Evolutionary conservation across 2,888 invertebrate species (phyloP), one percentile per base, ranked within the genome.

Genomic region (Caenorhabditis panamensis): DNA sequence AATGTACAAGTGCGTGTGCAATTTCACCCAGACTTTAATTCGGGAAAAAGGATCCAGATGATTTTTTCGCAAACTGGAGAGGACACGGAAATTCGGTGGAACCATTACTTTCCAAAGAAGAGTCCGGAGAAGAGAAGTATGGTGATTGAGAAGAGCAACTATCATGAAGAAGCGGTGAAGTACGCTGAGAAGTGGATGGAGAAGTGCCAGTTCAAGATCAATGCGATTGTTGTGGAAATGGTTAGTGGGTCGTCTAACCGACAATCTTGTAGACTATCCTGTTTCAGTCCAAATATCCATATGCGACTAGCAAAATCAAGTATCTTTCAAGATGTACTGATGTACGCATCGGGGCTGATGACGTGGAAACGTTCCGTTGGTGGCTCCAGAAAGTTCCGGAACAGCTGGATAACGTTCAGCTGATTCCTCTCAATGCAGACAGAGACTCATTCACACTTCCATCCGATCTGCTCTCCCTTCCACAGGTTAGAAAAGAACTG

Each of bases 141-240:
- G 31, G 49, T 51, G 4, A 22, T 53, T 18, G 16, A 13, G 26
- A 53, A 53, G 2, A 13, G 26, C 5, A 51, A 69, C 26, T 69
- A 61, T 26, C 37, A 51, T 18, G 51, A 69, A 18, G 51, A 59
- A n/a, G 61, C 59, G 9, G 51, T 61, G 11, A 53, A 61, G 20
- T 61, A 49, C 26, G 36, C 24, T 1, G 61, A 69, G 18, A 28
- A 61, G 26, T 61, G 59, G 69, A 36, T 69, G 51, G 58, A 59
- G 28, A 69, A 49, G 47, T 59, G 69, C 26, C 36, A 69, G 24
- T 69, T 26, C 31, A 47, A 53, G 13, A 0, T 69, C 24, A 26
- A 59, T 8, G 22, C 3, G 16, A 31, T 69, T 2, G 9, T 2
- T 18, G 24, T 69, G 6, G 37, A 49, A 11, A 61, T 69, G 61